A percentile compares a stretch with the other conserved stretches of the same genome.
Evolutionary conservation across 2,888 invertebrate genomes (phyloP).

Genomic region (Metalampra italica): DNA sequence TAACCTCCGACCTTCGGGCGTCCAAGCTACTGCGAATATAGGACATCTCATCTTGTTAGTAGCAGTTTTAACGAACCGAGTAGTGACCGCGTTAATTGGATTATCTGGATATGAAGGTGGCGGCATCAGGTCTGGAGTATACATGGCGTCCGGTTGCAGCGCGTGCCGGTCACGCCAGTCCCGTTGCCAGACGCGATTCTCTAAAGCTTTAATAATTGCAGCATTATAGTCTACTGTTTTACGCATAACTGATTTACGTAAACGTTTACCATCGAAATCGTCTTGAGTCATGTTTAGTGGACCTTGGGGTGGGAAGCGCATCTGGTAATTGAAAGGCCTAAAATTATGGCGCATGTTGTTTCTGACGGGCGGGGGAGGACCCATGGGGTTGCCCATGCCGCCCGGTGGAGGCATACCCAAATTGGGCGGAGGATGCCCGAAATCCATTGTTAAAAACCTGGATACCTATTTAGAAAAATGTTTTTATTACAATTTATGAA

Average conservation of each 20-base stretch:
- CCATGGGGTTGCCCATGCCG: conserved; percentile 37
- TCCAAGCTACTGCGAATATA: conserved; percentile 99
- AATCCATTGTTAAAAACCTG: conserved; percentile 68
- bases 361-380: conserved; percentile 58
- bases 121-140: conserved; percentile 94
- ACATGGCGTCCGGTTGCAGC: conserved; percentile 96
- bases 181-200: conserved; percentile 97
- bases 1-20: conserved; percentile 97
- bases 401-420: conserved; percentile 66
- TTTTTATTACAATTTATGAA: conserved; percentile 40
- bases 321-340: conserved; percentile 72
- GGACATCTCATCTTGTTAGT: conserved; percentile 99
- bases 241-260: conserved; percentile 97
- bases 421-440: conserved; percentile 69
- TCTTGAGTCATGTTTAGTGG: conserved; percentile 87
- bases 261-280: conserved; percentile 97
- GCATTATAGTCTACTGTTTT: conserved; percentile 99
- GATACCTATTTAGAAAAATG: conserved; percentile 70
- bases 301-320: conserved; percentile 73
- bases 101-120: conserved; percentile 96
- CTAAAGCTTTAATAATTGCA: conserved; percentile 93
- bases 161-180: conserved; percentile 93
- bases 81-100: conserved; percentile 97
- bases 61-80: conserved; percentile 98
- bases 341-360: conserved; percentile 72